Conservation (phyloP, 2,797 vertebrate genomes). For the Molossus alvarezi region DNA sequence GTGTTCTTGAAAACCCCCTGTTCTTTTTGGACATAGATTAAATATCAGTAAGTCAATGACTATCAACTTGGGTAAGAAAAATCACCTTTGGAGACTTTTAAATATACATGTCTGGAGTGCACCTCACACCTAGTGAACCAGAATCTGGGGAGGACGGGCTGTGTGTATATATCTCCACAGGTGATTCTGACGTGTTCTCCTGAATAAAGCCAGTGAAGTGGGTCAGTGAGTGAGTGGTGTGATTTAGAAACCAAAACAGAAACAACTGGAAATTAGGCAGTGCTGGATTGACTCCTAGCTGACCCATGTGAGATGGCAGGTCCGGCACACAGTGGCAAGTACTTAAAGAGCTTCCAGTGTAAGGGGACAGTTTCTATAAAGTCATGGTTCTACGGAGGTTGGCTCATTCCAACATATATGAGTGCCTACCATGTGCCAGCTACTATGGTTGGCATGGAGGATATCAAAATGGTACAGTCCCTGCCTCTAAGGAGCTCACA, state of each 20-base stretch:
- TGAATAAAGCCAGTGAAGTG: constrained; percentile 16
- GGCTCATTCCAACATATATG: background rate
- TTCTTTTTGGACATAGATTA: background rate
- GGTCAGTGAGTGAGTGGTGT: background rate
- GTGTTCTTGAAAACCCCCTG: background rate
- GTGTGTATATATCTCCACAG: background rate
- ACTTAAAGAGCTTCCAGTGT: background rate
- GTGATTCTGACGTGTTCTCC: background rate
- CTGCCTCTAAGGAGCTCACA: background rate
- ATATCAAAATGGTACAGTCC: background rate
- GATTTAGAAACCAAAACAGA: background rate
- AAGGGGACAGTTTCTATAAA: background rate
- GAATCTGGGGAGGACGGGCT: background rate
- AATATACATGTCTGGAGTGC: background rate
- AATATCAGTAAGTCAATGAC: constrained; percentile 13
- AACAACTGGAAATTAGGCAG: background rate
- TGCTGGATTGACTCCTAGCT: background rate
- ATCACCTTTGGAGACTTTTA: background rate
- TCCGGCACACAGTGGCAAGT: background rate
- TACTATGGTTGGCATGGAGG: background rate
- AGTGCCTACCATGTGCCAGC: background rate
- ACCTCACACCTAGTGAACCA: background rate
- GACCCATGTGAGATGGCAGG: background rate
- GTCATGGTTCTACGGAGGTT: background rate
- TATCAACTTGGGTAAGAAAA: constrained; percentile 11